Evolutionary conservation across 2,888 invertebrate genomes (phyloP), one percentile per base, ranked within the genome.

Genomic region (Cancer borealis): DNA sequence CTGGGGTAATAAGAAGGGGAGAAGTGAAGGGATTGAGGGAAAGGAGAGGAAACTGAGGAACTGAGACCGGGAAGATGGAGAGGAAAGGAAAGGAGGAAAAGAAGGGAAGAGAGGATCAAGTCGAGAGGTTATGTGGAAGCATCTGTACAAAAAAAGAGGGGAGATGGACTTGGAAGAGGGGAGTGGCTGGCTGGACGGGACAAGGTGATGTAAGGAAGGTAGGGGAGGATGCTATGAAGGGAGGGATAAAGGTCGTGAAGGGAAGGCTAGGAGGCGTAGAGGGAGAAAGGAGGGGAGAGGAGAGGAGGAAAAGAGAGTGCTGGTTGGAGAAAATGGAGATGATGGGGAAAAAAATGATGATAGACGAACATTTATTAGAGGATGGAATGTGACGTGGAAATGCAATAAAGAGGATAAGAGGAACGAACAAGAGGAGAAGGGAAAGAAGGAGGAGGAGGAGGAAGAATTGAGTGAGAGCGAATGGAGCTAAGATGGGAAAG

Each of bases 341-440:
- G 21, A 66, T n/a, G 17, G n/a, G 66, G n/a, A 66, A 66, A 66
- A n/a, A 66, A 21, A n/a, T n/a, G 6, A 66, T n/a, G 21, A 66
- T 66, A 66, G 66, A n/a, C 66, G 66, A 66, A n/a, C 21, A 66
- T 66, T 66, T n/a, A 66, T 66, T 66, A 66, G 66, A 66, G 66
- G 66, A 66, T 21, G 66, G 66, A 66, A 66, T 66, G 66, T 66
- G 66, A 66, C 6, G 66, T 66, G 17, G 10, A 54, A 66, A 21
- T 17, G n/a, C 14, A 21, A 66, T 14, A 21, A 21, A 66, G 66
- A 66, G n/a, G 21, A 21, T 17, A 5, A 21, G n/a, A 21, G n/a
- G 21, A 21, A 66, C 5, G 21, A 21, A 21, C 17, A 88, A 45
- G 21, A 21, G 39, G 88, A 88, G 88, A 39, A 21, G 39, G 88